Percentiles rank a stretch among this genome's conserved stretches.
These are phyloP conservation scores for Belonocnema kinseyi DNA, from an alignment of 1,140 invertebrate species.

Conservation along the genomic window DNA sequence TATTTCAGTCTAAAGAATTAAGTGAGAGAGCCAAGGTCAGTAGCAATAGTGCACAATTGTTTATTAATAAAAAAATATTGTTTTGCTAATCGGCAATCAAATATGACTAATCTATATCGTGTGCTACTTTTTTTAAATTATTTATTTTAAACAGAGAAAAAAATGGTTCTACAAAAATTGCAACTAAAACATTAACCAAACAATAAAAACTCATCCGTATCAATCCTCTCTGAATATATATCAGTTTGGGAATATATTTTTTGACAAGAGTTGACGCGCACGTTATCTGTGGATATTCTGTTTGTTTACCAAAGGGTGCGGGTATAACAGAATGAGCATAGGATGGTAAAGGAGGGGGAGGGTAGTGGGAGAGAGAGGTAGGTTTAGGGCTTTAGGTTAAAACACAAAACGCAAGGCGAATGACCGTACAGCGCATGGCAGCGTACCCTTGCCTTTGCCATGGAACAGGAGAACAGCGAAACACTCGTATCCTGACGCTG, in stretches of 20 bases:
- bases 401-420: conserved; percentile 12
- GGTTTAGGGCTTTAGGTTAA: not conserved
- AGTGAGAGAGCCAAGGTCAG: too few relatives aligned
- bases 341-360: not conserved
- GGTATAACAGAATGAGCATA: conserved; percentile 13
- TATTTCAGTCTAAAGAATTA: too few relatives aligned
- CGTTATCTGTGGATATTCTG: not conserved
- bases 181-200: too few relatives aligned
- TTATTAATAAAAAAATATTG: too few relatives aligned
- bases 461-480: too few relatives aligned
- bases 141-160: too few relatives aligned
- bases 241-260: not conserved
- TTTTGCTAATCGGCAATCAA: too few relatives aligned
- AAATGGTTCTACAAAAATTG: too few relatives aligned
- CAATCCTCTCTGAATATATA: not conserved
- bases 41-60: too few relatives aligned
- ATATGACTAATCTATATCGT: too few relatives aligned
- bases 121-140: too few relatives aligned
- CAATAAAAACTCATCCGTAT: too few relatives aligned
- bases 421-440: conserved; percentile 6
- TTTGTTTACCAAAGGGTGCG: conserved; percentile 5
- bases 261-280: not conserved
- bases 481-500: conserved; percentile 24
- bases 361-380: not conserved
- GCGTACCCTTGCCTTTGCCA: not conserved